Base-by-base conservation (phyloP, 2,113 vertebrate species). In the Tragulus kanchil region DNA sequence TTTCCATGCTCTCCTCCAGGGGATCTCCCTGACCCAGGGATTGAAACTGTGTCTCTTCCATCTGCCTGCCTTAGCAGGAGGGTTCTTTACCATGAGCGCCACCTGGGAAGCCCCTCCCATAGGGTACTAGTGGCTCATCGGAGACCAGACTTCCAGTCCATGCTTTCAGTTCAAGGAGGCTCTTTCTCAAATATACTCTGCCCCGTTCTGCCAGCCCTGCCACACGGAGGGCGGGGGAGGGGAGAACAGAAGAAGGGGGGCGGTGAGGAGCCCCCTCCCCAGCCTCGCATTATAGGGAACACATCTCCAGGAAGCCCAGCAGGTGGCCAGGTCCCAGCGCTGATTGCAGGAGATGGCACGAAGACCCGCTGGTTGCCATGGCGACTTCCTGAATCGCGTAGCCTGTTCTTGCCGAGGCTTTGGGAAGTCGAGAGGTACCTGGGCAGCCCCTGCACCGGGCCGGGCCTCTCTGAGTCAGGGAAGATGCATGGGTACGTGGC, bases 341-440 rank as follows among this genome's bases (percentile, higher is more conserved):
- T 97, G 97, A 97, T 98, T 97, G 94, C 56, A 23, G 96, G 95
- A 94, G 96, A 95, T 96, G 97, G 94, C 97, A 95, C 14, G 14
- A 85, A 84, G 96, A 90, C 95, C 95, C 7, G 11, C n/a, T 61
- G 0, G 97, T 98, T 98, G 98, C 97, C 98, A 98, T 98, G 96
- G 96, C 54, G 67, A 98, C 98, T 0, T 4, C 86, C 93, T 96
- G 97, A 97, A 13, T 97, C 85, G 5, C 14, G 71, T 65, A 9
- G 87, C 88, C 52, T 91, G 69, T 95, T 97, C 90, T 89, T 0
- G 92, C 94, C 71, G 96, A 78, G 96, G 89, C 96, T 95, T 92
- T 89, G 90, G 96, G 85, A 97, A 98, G 98, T 98, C 81, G 86
- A 97, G 90, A 98, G 89, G 5, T 97, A 97, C 93, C 5, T 50